These are phyloP conservation scores for Sinosuthora webbiana DNA, from an alignment of 2,113 vertebrate genomes.

Conservation along the genomic window DNA sequence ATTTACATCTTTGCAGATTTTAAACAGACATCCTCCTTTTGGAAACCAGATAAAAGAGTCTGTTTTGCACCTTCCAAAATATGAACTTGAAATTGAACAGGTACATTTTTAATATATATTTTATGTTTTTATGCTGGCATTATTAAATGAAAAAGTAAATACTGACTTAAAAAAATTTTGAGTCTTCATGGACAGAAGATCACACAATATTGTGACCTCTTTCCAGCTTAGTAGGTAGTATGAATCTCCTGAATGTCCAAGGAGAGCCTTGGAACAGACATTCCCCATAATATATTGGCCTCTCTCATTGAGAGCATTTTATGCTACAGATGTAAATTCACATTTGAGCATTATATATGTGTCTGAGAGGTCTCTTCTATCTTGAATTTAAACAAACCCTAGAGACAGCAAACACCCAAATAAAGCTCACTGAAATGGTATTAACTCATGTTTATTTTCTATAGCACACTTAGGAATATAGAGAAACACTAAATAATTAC, in stretches of 20 bases:
- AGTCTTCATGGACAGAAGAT: neutral
- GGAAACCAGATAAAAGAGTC: conserved; percentile 96
- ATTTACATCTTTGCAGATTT: conserved; percentile 79
- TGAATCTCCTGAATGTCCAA: neutral
- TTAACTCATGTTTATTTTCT: neutral
- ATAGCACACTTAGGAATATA: neutral
- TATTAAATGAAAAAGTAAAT: neutral
- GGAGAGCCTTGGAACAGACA: neutral
- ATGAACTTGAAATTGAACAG: conserved; percentile 78
- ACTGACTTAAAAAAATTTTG: neutral
- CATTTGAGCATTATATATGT: neutral
- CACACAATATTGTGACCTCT: neutral
- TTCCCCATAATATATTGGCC: neutral
- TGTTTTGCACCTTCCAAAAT: conserved; percentile 88
- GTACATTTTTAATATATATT: conserved; percentile 15
- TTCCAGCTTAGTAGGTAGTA: neutral
- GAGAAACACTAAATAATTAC: neutral
- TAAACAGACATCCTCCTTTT: conserved; percentile 96
- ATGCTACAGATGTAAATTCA: neutral
- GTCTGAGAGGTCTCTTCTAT: neutral
- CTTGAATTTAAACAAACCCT: neutral
- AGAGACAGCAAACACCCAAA: neutral
- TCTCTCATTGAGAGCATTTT: neutral
- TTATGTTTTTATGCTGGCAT: conserved; percentile 67
- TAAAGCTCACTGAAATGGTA: neutral